These are phyloP conservation scores for Pseudorectes ferrugineus DNA, from an alignment of 2,113 vertebrate species.

Conservation along the genomic window DNA sequence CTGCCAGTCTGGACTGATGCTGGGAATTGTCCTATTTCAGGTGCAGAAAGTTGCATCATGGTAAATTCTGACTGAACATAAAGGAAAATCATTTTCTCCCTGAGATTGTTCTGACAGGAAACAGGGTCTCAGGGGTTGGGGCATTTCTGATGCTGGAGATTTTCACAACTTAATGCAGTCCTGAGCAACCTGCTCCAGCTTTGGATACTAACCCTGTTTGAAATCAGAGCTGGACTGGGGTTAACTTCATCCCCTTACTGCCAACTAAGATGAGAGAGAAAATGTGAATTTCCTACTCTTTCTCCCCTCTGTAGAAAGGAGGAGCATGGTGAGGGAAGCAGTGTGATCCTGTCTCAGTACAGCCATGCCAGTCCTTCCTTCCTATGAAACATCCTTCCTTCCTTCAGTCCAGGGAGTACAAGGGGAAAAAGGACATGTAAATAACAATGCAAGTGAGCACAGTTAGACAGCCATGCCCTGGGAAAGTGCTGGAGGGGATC, in stretches of 20 bases:
- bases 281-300: not conserved
- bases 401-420: not conserved
- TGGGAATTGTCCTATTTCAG: not conserved
- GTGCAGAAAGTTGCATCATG: not conserved
- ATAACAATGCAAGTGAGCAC: not conserved
- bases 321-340: not conserved
- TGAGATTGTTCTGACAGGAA: not conserved
- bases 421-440: not conserved
- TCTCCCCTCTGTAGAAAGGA: not conserved
- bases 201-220: not conserved
- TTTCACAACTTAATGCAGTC: not conserved
- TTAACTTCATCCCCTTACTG: not conserved
- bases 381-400: conserved; percentile 36
- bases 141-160: not conserved
- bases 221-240: not conserved
- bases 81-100: not conserved
- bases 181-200: not conserved
- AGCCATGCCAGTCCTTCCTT: conserved; percentile 1
- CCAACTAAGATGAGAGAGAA: not conserved
- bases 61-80: not conserved
- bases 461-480: not conserved
- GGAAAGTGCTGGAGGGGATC: not conserved
- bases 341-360: not conserved
- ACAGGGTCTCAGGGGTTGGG: not conserved
- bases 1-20: not conserved